Conservation (phyloP, 92 coral and sea anemone genomes). For the Blastomussa wellsi region DNA sequence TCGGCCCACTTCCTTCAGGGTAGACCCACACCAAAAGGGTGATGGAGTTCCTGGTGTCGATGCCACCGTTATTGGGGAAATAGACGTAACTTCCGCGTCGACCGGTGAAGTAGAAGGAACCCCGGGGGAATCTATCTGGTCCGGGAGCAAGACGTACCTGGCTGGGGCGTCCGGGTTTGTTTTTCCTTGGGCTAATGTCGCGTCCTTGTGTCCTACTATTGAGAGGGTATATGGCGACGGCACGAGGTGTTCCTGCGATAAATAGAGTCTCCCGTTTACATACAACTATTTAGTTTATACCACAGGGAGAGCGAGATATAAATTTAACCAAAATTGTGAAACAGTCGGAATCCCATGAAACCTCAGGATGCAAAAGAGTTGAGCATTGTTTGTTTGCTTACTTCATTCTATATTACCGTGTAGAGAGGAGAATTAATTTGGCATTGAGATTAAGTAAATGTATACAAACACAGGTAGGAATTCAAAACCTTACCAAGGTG, state of each 20-base stretch:
- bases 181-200: slow-evolving; percentile 72
- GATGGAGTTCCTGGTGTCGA: slow-evolving; percentile 73
- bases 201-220: slow-evolving; percentile 61
- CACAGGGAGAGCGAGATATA: neutral
- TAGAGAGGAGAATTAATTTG: neutral
- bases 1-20: slow-evolving; percentile 79
- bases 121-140: slow-evolving; percentile 79
- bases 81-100: slow-evolving; percentile 64
- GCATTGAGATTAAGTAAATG: neutral
- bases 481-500: neutral
- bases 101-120: slow-evolving; percentile 76
- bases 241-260: slow-evolving; percentile 56
- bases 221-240: slow-evolving; percentile 80
- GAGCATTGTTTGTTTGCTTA: neutral
- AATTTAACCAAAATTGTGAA: neutral
- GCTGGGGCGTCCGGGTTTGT: slow-evolving; percentile 61
- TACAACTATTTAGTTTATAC: neutral
- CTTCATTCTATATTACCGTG: neutral
- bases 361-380: neutral
- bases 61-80: slow-evolving; percentile 86
- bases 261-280: neutral
- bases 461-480: neutral
- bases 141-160: slow-evolving; percentile 73
- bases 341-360: neutral
- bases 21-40: slow-evolving; percentile 79